Evolutionary conservation across 2,888 invertebrate species (phyloP).

Genomic region (Allolobophora icterica): DNA sequence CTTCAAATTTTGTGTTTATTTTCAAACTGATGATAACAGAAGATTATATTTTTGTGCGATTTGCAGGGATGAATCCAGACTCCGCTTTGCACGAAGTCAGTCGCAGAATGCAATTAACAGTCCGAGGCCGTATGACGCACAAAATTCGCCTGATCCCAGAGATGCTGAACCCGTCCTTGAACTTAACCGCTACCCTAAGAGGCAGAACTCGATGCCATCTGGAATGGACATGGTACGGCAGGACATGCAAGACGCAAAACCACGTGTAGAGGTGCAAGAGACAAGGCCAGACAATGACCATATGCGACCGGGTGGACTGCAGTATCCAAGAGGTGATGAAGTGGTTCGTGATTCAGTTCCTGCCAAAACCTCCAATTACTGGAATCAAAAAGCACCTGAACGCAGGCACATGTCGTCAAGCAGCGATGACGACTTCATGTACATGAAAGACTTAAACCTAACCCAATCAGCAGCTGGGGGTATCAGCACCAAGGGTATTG

Average conservation of each 20-base stretch:
- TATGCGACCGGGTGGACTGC: not conserved
- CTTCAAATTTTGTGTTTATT: too few species aligned
- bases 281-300: not conserved
- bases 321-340: not conserved
- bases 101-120: conserved; percentile 20
- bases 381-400: not conserved
- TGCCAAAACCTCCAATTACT: not conserved
- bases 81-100: conserved; percentile 22
- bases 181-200: not conserved
- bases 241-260: not conserved
- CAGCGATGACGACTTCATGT: not conserved
- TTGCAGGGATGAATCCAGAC: not conserved
- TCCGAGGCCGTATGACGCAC: not conserved
- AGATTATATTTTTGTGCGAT: not conserved
- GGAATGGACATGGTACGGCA: conserved; percentile 20
- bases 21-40: not conserved
- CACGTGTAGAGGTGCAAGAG: not conserved
- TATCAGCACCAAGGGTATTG: not conserved
- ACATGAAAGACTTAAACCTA: conserved; percentile 7
- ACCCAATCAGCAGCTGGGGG: not conserved
- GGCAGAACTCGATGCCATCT: conserved; percentile 19
- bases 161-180: not conserved
- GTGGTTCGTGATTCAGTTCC: not conserved
- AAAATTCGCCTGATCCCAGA: not conserved
- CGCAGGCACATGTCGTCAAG: not conserved